Base-by-base conservation (phyloP, 2,888 invertebrate species). In the Nesidiocoris tenuis region DNA sequence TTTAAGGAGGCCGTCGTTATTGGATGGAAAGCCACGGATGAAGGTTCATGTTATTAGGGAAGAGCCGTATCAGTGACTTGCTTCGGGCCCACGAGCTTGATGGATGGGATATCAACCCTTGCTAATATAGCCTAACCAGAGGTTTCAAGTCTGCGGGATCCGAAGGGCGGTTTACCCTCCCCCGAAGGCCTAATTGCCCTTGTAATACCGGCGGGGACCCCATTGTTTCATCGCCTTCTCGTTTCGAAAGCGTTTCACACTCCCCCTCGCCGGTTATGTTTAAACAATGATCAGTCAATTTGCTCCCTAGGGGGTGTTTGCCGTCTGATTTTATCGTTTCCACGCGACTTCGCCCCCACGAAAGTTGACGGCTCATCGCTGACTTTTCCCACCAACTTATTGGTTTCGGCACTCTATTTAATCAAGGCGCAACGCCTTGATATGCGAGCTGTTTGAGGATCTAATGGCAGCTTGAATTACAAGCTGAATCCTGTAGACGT, bases 281-380 rank as follows among this genome's bases (percentile, higher is more conserved):
- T 74, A 74, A 74, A 74, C 74, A 74, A 74, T 74, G 74, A 74
- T 74, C 74, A 74, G 74, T 74, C 74, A 65, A 74, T 74, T 74
- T 65, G 74, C 74, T 66, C 65, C 74, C 72, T 72, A 61, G 61
- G 61, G 72, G 72, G 61, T 70, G 70, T 70, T 57, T 63, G 72
- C 56, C 39, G 18, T 63, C 54, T 54, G 72, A 70, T 72, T 72
- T 72, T 63, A 72, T 72, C 65, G 65, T 55, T 65, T 74, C 25
- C 25, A 21, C 64, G 19, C n/a, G 18, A n/a, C 22, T 23, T n/a
- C n/a, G 16, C 22, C 56, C 21, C 65, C 55, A 64, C 65, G n/a
- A n/a, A n/a, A n/a, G 2, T 71, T 25, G 21, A 21, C 18, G n/a
- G 70, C 57, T 70, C 59, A 68, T 68, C 56, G 56, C 68, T 57